Evolutionary conservation across 2,888 invertebrate genomes (phyloP), one percentile per base, ranked within the genome.

Genomic region (Slavum lentiscoides): DNA sequence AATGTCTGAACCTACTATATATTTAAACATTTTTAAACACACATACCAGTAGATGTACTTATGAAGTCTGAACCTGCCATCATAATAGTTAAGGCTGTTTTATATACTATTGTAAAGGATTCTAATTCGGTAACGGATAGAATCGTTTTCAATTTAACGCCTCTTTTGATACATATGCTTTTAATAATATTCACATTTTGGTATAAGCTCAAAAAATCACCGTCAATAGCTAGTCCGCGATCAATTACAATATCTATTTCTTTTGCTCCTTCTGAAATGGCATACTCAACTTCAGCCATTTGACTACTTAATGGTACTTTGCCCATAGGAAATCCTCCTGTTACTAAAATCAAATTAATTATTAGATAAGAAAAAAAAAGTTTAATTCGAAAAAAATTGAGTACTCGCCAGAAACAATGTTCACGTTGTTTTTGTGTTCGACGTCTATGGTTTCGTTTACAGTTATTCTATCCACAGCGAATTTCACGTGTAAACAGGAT

Each of bases 161-260:
- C 85, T 0, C 92, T 92, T 43, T 58, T 58, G 30, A 39, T 21
- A 86, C 97, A 97, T 0, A 92, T 92, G 82, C 89, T 87, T 83
- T 91, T 91, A 94, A 98, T 96, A 84, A 89, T 88, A 75, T 88
- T 87, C 15, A 98, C 90, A 88, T 99, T 98, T 59, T 92, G 86
- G 85, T 92, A 95, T 2, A 98, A 87, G 2, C 7, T 17, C 4
- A 0, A 3, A 19, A 19, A 55, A 19, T 55, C 19, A 19, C 19
- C 55, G 3, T 17, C 19, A 11, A 55, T 17, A 19, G 19, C 8
- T 55, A 55, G 55, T 19, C 19, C 55, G 7, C 98, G 90, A 87
- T 97, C 94, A 82, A 98, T 92, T 0, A 99, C 98, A 83, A 98
- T 92, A 87, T 99, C 98, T 85, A 99, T 95, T 88, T 99, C 99